These are phyloP conservation scores for Trichechus manatus DNA, from an alignment of 2,113 vertebrate genomes.

Conservation along the genomic window DNA sequence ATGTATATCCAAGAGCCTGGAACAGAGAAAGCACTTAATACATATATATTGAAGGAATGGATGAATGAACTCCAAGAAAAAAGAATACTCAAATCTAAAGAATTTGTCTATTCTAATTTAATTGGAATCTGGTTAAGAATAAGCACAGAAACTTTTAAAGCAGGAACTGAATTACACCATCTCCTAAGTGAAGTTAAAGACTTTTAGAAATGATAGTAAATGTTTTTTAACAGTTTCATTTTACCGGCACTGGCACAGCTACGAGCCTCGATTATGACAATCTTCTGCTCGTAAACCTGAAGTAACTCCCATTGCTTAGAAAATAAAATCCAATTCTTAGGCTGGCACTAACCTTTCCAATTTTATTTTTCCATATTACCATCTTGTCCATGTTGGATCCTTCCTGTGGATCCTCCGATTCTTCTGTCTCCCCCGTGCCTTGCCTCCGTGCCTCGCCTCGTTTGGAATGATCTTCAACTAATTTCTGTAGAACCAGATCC, in stretches of 20 bases:
- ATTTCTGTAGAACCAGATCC: not conserved
- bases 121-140: conserved; percentile 26
- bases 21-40: not conserved
- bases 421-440: not conserved
- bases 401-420: not conserved
- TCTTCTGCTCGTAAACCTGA: conserved; percentile 26
- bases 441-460: not conserved
- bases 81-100: not conserved
- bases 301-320: conserved; percentile 51
- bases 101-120: conserved; percentile 46
- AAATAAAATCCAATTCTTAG: conserved; percentile 36
- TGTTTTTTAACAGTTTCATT: conserved; percentile 52
- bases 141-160: conserved; percentile 22
- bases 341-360: not conserved
- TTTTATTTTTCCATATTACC: not conserved
- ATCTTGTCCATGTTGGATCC: not conserved
- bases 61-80: not conserved
- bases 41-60: not conserved
- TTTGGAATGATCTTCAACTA: not conserved
- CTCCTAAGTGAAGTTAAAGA: conserved; percentile 63
- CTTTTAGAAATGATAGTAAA: conserved; percentile 43
- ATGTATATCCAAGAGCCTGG: not conserved
- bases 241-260: conserved; percentile 27
- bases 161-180: conserved; percentile 11
- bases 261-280: not conserved